A percentile compares a stretch with the other conserved stretches of the same genome.
These are phyloP conservation scores for Magallana nippona DNA, from an alignment of 2,888 invertebrate genomes.

Conservation along the genomic window DNA sequence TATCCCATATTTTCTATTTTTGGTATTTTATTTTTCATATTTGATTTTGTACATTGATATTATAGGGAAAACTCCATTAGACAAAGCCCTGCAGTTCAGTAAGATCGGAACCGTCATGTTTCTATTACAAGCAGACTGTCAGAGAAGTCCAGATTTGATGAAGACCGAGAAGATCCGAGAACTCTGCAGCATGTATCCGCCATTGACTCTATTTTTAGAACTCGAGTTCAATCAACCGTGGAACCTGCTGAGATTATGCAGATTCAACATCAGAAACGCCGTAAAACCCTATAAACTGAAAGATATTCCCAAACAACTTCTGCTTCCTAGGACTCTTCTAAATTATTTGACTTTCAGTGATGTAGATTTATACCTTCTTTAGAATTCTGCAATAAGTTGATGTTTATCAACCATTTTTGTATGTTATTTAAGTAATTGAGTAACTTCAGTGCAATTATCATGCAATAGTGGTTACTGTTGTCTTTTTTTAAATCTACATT, in stretches of 20 bases:
- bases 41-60: not conserved
- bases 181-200: not conserved
- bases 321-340: not conserved
- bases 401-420: not conserved
- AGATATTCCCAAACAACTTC: not conserved
- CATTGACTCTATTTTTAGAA: not conserved
- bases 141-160: conserved; percentile 23
- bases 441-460: too few species aligned
- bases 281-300: not conserved
- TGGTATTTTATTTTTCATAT: too few species aligned
- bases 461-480: too few species aligned
- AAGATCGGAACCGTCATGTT: conserved; percentile 55
- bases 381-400: not conserved
- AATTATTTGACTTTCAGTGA: not conserved
- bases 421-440: too few species aligned
- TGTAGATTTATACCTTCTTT: not conserved
- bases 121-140: conserved; percentile 55
- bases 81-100: conserved; percentile 55
- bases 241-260: conserved; percentile 11
- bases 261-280: conserved; percentile 30
- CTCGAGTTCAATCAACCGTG: conserved; percentile 28
- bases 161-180: not conserved
- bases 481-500: too few species aligned
- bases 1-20: too few species aligned
- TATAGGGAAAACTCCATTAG: conserved; percentile 56